Base-by-base conservation (phyloP, 2,888 invertebrate species). In the Thalpophila matura region DNA sequence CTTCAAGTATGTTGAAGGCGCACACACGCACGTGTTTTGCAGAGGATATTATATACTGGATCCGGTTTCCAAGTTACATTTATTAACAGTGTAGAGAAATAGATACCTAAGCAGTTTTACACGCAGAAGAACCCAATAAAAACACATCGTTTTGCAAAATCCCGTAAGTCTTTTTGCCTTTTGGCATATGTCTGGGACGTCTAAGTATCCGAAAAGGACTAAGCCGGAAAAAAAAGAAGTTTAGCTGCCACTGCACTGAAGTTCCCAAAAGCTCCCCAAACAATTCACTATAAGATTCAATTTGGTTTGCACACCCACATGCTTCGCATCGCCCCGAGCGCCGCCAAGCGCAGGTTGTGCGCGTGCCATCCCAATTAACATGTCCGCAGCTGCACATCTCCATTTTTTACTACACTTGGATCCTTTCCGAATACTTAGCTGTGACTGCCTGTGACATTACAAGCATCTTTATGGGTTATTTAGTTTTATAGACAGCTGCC, bases 361-460 rank as follows among this genome's bases (percentile, higher is more conserved):
- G 82, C 86, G 85, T 88, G 86, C 84, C 83, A 59, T 53, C 51
- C 71, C 79, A 84, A 85, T 87, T 84, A 87, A 79, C 74, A 66
- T 55, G 66, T 74, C 60, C 56, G 82, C 87, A 87, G 86, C 83
- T 86, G 87, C 69, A 58, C 78, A 70, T 77, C 69, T 62, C 38
- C 51, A 68, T 74, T 80, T 81, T 82, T 83, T 80, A 61, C 67
- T 43, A 54, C 54, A 51, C 64, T 50, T 47, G 42, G 64, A 68
- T 77, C 79, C 71, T 80, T 71, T 58, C 35, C 50, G 69, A 79
- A 74, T 51, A 37, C 7, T 45, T 37, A 42, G 33, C 46, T 31
- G 47, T 54, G 57, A 53, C 54, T 37, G 37, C 27, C 46, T 31
- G 47, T 54, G 57, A 53, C 54, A 54, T 53, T 55, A 54, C 33